Evolutionary conservation across 2,888 invertebrate genomes (phyloP), one percentile per base, ranked within the genome.

Genomic region (Dasysyrphus tricinctus): DNA sequence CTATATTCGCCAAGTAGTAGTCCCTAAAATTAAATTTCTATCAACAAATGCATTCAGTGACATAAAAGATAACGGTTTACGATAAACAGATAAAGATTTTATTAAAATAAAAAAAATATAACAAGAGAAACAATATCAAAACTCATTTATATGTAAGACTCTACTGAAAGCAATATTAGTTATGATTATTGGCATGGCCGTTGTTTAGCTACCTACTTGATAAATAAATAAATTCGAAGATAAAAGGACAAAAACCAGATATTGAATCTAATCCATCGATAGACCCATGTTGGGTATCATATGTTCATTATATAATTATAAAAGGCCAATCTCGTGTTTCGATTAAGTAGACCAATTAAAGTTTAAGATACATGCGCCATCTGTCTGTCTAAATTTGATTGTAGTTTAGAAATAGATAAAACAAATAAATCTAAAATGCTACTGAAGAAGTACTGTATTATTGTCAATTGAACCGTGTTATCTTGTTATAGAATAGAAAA

Each of bases 391-490:
- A 14, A 29, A 54, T 54, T 14, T 32, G 14, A 54, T 34, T 34
- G 51, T 14, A 49, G 11, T 51, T 51, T 29, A 16, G 63, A 32
- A 37, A 37, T 32, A 67, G 57, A n/a, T 16, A 65, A 61, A 77
- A 67, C n/a, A 84, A 77, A 73, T 73, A 54, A 69, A 85, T 76
- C 72, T 57, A 29, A 65, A 85, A 80, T 77, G 85, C 85, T 85
- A 81, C 85, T 85, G 85, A 81, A 85, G 77, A 74, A 78, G 85
- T 73, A 63, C 42, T 24, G 4, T 29, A 39, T 37, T 69, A 56
- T 69, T 73, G 76, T 77, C 73, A 74, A 81, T 85, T 74, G 80
- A 70, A 49, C 3, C 14, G 44, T 74, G 69, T 85, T 81, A 85
- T 85, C 77, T 29, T 12, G 34, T 61, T 37, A 32, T 32, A 56